Conservation (phyloP, 2,113 vertebrate genomes). For the Turnix velox region DNA sequence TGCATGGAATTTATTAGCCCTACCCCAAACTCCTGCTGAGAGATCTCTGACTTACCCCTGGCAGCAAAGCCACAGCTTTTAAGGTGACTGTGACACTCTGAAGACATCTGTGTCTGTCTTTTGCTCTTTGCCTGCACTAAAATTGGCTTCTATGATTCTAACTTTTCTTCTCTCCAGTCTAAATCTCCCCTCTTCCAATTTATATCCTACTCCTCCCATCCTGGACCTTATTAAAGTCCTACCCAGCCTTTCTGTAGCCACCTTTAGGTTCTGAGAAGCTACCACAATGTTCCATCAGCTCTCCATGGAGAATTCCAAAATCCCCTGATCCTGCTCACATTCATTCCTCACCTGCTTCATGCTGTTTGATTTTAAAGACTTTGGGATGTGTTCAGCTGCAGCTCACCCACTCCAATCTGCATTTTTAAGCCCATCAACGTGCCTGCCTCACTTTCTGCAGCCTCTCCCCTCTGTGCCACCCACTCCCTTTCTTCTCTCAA, state of each 20-base stretch:
- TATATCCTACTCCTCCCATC: too few relatives aligned
- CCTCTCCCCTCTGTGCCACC: background rate
- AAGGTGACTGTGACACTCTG: slow-evolving; percentile 44
- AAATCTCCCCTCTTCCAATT: too few relatives aligned
- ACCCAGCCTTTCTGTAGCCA: too few relatives aligned
- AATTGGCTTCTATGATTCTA: background rate
- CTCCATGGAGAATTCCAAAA: background rate
- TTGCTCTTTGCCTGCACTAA: background rate
- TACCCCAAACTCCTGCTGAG: background rate
- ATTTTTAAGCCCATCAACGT: background rate
- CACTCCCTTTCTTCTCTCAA: background rate
- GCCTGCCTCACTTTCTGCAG: background rate
- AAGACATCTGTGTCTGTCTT: slow-evolving; percentile 35
- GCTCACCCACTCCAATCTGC: background rate
- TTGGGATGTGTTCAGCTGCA: background rate
- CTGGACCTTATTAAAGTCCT: too few relatives aligned
- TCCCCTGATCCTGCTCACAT: background rate
- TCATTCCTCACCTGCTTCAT: background rate
- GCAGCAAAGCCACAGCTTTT: slow-evolving; percentile 44
- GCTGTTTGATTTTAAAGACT: background rate
- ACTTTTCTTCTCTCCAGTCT: too few relatives aligned
- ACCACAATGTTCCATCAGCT: background rate
- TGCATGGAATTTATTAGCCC: background rate
- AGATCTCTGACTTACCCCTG: slow-evolving; percentile 12
- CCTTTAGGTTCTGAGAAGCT: too few relatives aligned